A percentile compares a stretch with the other conserved stretches of the same genome.
These are phyloP conservation scores for Leptobrachium leishanense DNA, from an alignment of 2,113 vertebrate genomes.

Conservation along the genomic window DNA sequence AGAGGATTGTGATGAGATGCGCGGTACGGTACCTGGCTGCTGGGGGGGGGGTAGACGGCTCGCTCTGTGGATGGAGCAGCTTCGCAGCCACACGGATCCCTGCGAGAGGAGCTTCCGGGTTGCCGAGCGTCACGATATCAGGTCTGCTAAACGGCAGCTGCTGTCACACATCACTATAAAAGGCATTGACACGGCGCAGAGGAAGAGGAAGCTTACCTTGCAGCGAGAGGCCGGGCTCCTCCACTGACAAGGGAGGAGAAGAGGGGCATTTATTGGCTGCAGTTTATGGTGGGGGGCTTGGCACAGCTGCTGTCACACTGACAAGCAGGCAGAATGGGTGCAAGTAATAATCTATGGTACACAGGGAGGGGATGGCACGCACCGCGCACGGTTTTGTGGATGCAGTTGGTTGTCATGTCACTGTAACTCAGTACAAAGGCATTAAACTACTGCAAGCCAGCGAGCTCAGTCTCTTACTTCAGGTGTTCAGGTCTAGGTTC, in stretches of 20 bases:
- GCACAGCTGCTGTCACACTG: no score
- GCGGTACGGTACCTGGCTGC: conserved; percentile 7
- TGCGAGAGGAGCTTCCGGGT: conserved; percentile 23
- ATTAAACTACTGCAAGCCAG: no score
- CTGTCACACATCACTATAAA: conserved; percentile 33
- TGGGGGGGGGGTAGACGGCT: neutral
- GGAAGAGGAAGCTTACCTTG: conserved; percentile 34
- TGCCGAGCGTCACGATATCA: conserved; percentile 10
- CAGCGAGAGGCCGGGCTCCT: neutral
- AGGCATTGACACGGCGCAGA: conserved; percentile 20
- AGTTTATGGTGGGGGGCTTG: no score
- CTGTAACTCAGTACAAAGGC: no score
- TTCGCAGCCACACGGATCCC: neutral
- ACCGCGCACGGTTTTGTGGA: no score
- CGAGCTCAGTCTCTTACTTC: no score
- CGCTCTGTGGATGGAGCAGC: neutral
- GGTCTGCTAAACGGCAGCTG: conserved; percentile 9
- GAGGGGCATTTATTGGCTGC: no score
- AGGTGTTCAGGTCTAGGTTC: no score
- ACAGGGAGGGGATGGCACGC: no score
- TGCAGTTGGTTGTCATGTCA: no score
- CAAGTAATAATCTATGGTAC: no score
- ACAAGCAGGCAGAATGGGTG: no score
- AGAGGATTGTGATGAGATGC: neutral
- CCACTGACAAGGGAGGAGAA: neutral